Conservation (phyloP, 2,888 invertebrate species). For the Drosophila meridionalis region DNA sequence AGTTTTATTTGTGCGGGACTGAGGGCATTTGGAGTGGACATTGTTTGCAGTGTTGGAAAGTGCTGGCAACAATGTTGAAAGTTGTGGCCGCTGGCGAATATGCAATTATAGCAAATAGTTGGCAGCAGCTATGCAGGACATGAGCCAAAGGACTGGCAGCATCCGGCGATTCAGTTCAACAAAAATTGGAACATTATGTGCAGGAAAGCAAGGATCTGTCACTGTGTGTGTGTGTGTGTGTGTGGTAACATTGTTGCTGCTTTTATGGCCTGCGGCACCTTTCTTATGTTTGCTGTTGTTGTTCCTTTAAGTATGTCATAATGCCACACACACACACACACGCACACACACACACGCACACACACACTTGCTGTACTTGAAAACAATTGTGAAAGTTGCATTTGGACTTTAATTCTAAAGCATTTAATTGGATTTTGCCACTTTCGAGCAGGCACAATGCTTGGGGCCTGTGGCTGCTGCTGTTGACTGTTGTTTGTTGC, state of each 20-base stretch:
- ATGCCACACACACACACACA: slow-evolving; percentile 11
- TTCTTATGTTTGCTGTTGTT: background rate
- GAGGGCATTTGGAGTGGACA: slow-evolving; percentile 22
- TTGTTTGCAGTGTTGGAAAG: slow-evolving; percentile 38
- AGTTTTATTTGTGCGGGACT: background rate
- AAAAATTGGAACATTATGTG: slow-evolving; percentile 37
- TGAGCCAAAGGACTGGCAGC: slow-evolving; percentile 15
- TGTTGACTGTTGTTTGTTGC: background rate
- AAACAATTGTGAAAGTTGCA: slow-evolving; percentile 47
- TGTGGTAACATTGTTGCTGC: slow-evolving; percentile 38
- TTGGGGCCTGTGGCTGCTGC: slow-evolving; percentile 8
- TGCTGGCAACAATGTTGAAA: slow-evolving; percentile 32
- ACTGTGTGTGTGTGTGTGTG: background rate
- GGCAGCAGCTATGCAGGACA: slow-evolving; percentile 19
- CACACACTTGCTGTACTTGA: slow-evolving; percentile 14
- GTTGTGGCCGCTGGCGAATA: slow-evolving; percentile 16
- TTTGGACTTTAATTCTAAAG: slow-evolving; percentile 45
- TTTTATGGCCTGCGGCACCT: slow-evolving; percentile 7
- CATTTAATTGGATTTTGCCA: slow-evolving; percentile 58
- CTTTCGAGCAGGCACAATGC: slow-evolving; percentile 33
- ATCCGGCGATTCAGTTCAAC: slow-evolving; percentile 28
- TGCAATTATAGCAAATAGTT: slow-evolving; percentile 47
- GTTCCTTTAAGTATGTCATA: slow-evolving; percentile 14
- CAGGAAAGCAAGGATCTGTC: slow-evolving; percentile 1
- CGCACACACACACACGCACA: background rate